phyloP scores from a whole-genome alignment of 2,888 invertebrate species.

The Lepetodrilus schrolli region DNA sequence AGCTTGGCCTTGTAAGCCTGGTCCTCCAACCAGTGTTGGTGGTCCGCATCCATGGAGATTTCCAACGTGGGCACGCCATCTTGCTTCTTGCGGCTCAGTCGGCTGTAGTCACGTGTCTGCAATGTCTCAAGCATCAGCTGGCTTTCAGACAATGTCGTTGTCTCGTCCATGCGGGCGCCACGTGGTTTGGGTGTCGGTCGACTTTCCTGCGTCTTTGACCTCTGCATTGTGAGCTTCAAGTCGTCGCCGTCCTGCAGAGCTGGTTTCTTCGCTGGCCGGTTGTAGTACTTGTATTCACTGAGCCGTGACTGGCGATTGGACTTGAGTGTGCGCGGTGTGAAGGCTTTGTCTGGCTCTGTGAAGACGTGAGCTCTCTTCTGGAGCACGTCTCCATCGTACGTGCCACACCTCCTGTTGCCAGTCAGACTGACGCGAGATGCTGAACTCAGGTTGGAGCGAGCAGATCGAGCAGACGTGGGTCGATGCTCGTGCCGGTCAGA shows the following conservation, averaged over 20 bases:
- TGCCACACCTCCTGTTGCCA: conserved; percentile 41
- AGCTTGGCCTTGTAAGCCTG: conserved; percentile 64
- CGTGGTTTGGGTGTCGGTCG: conserved; percentile 21
- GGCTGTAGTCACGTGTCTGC: conserved; percentile 66
- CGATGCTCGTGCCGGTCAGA: conserved; percentile 15
- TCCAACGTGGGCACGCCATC: conserved; percentile 69
- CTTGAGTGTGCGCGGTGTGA: conserved; percentile 72
- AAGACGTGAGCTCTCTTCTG: conserved; percentile 68
- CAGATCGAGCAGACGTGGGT: conserved; percentile 34
- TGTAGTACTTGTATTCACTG: conserved; percentile 71
- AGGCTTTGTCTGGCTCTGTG: conserved; percentile 70
- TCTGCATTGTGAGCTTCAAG: neutral
- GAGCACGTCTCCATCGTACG: conserved; percentile 67
- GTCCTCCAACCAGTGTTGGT: conserved; percentile 71
- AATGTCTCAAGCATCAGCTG: conserved; percentile 68
- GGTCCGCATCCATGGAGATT: conserved; percentile 73
- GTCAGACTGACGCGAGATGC: conserved; percentile 39
- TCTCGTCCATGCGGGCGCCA: conserved; percentile 24
- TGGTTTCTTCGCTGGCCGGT: conserved; percentile 58
- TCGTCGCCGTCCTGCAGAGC: neutral
- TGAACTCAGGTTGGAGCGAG: conserved; percentile 36
- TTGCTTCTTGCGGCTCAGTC: conserved; percentile 41
- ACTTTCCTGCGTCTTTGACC: neutral
- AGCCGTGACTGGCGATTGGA: conserved; percentile 67
- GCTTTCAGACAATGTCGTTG: conserved; percentile 34